Conservation (phyloP, 2,113 vertebrate species). For the Leucoraja erinaceus region DNA sequence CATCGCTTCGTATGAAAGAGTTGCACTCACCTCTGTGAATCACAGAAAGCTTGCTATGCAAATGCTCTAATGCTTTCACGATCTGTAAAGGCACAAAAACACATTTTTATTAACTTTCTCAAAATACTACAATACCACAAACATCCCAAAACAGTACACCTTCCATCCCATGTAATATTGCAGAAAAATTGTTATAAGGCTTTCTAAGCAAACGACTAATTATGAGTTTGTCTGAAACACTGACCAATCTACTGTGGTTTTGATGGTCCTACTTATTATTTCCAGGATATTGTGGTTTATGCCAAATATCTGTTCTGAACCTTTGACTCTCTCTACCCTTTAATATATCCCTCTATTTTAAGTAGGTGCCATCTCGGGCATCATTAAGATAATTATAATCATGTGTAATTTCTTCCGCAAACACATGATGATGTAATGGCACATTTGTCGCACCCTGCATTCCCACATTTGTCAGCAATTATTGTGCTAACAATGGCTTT, state of each 20-base stretch:
- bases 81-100: constrained; percentile 47
- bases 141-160: not conserved
- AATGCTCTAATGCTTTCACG: constrained; percentile 66
- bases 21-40: constrained; percentile 64
- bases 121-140: not conserved
- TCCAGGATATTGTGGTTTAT: not conserved
- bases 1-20: not conserved
- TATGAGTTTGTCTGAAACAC: not conserved
- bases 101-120: not conserved
- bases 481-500: not conserved
- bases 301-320: not conserved
- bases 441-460: not conserved
- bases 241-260: not conserved
- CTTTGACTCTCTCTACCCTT: not conserved
- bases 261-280: not conserved
- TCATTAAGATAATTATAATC: not conserved
- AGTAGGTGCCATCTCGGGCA: not conserved
- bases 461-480: not conserved
- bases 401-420: not conserved
- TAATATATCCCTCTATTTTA: not conserved
- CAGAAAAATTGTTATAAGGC: not conserved
- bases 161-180: not conserved
- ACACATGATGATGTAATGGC: not conserved
- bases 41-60: constrained; percentile 69
- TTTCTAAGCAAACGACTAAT: not conserved